A percentile compares a stretch with the other conserved stretches of the same genome.
Evolutionary conservation across 2,797 vertebrate species (phyloP).

Genomic region (Alosa sapidissima): DNA sequence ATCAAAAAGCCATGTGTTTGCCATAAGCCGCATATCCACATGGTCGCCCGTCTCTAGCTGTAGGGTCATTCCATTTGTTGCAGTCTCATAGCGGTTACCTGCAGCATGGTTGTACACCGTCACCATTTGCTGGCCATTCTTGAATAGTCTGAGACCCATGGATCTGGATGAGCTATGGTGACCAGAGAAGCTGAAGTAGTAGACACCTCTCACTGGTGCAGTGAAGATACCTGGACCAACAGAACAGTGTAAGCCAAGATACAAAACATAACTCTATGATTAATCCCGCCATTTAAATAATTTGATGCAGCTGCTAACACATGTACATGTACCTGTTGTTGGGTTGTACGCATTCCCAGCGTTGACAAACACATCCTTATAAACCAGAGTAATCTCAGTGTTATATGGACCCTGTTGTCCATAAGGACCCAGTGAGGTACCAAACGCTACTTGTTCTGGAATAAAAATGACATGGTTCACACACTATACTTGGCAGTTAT

Average conservation of each 20-base stretch:
- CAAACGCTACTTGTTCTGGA: not conserved
- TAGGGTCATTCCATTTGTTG: not conserved
- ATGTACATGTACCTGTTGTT: not conserved
- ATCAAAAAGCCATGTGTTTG: not conserved
- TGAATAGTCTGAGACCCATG: constrained; percentile 10
- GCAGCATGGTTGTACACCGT: not conserved
- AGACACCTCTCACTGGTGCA: constrained; percentile 27
- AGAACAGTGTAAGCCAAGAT: not conserved
- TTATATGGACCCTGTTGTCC: not conserved
- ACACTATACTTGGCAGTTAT: not conserved
- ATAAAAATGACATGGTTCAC: not conserved
- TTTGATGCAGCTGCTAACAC: not conserved
- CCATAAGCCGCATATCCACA: not conserved
- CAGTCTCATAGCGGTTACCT: not conserved
- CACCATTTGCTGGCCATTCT: constrained; percentile 11
- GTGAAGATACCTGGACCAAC: constrained; percentile 28
- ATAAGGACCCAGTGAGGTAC: not conserved
- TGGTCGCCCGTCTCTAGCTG: not conserved
- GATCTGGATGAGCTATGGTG: not conserved
- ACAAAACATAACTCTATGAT: not conserved
- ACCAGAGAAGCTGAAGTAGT: constrained; percentile 32
- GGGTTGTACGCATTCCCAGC: not conserved
- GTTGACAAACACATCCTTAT: not conserved
- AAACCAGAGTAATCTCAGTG: not conserved
- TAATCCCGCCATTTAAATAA: no score